Conservation (phyloP, 1,140 invertebrate genomes). For the Orchestia grillus region DNA sequence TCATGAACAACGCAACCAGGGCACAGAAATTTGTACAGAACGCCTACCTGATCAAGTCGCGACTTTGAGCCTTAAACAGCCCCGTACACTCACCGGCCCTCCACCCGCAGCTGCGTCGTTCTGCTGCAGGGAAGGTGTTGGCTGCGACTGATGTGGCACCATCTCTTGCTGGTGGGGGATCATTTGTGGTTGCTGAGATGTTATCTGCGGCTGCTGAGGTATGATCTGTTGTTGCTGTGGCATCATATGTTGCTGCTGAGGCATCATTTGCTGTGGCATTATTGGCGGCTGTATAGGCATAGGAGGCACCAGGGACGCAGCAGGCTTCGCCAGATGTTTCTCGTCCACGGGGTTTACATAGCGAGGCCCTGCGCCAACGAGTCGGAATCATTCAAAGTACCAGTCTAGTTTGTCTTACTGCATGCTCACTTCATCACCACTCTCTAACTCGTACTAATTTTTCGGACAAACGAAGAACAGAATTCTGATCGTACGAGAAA, state of each 20-base stretch:
- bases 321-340: neutral
- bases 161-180: neutral
- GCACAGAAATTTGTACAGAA: neutral
- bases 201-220: neutral
- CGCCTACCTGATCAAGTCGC: neutral
- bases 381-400: neutral
- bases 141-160: neutral
- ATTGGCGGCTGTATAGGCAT: neutral
- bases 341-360: constrained; percentile 54
- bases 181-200: neutral
- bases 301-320: neutral
- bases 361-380: constrained; percentile 14
- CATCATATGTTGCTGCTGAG: neutral
- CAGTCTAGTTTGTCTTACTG: neutral
- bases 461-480: no score
- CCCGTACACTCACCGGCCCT: neutral
- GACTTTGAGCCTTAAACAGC: neutral
- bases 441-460: neutral
- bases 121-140: neutral
- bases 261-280: constrained; percentile 15
- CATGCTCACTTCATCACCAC: neutral
- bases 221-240: constrained; percentile 32
- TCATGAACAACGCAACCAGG: neutral
- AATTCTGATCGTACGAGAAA: no score
- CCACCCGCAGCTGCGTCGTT: neutral